phyloP scores from a whole-genome alignment of 2,888 invertebrate genomes.

The Plutella xylostella region DNA sequence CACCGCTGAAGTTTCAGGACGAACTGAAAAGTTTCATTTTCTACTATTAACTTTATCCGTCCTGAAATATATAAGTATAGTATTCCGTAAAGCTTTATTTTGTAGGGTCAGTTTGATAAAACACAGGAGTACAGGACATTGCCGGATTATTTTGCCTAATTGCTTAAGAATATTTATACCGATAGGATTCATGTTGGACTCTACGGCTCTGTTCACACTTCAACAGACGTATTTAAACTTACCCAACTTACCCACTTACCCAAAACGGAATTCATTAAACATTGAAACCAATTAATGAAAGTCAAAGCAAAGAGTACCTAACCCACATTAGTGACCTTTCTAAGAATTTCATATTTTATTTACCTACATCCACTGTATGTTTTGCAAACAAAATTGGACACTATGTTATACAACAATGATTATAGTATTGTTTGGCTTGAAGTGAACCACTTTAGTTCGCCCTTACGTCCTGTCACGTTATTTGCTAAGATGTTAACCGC shows the following conservation, averaged over 20 bases:
- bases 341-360: slow-evolving; percentile 28
- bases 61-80: too few relatives aligned
- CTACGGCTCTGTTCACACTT: background rate
- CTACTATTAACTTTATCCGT: background rate
- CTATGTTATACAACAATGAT: too few relatives aligned
- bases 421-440: too few relatives aligned
- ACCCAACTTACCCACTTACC: too few relatives aligned
- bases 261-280: too few relatives aligned
- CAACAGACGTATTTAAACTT: background rate
- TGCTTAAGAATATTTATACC: background rate
- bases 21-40: too few relatives aligned
- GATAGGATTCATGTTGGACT: background rate
- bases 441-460: slow-evolving; percentile 23
- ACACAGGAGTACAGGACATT: background rate
- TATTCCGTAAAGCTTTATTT: background rate
- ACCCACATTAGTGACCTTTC: slow-evolving; percentile 13
- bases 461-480: slow-evolving; percentile 33
- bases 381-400: too few relatives aligned
- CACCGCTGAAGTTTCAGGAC: too few relatives aligned
- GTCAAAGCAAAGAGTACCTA: background rate
- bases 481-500: slow-evolving; percentile 31
- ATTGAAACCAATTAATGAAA: background rate
- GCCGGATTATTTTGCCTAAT: background rate
- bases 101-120: background rate
- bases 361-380: slow-evolving; percentile 20